Base-by-base conservation (phyloP, 2,797 vertebrate species). In the Luscinia luscinia region DNA sequence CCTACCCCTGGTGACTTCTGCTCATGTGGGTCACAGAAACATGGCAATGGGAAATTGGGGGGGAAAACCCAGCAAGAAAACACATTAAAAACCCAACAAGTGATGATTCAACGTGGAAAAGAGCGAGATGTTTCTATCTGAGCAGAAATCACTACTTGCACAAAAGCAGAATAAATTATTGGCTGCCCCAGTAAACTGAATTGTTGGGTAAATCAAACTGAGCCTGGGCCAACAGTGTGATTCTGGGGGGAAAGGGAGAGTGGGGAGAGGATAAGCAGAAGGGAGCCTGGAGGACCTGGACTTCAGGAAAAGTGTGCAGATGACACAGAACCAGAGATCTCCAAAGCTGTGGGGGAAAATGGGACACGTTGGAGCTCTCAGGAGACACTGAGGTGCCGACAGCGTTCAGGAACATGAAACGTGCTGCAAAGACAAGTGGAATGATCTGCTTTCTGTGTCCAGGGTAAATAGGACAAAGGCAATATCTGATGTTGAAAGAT, bases 391-490 rank as follows among this genome's bases (percentile, higher is more conserved):
- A 62, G 41, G 73, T 27, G 63, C 26, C 0, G 1, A 46, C 0
- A 3, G 66, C 7, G 15, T 3, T 55, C 48, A 10, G 54, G 84
- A 95, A 54, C 34, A 19, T 0, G 24, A 73, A 83, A 67, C 0
- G 12, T 2, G 24, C 72, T 58, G 62, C 16, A 4, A 58, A 84
- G 45, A 78, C 61, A 83, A 91, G 68, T 12, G 41, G 76, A 84
- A 58, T 22, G 14, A 69, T 88, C 81, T 82, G 51, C 51, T 76
- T 61, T 81, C 87, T 48, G 4, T 15, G 62, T 78, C 82, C 82
- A 86, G 62, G 26, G 76, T 48, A 78, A 92, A 77, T 6, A 59
- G 52, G 67, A 74, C 84, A 87, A 85, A 93, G 89, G 89, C 69
- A 84, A 0, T n/a, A 40, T 32, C 69, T 85, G 86, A 62, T 20